These are phyloP conservation scores for Cuculus canorus DNA, from an alignment of 2,797 vertebrate genomes.

Conservation along the genomic window DNA sequence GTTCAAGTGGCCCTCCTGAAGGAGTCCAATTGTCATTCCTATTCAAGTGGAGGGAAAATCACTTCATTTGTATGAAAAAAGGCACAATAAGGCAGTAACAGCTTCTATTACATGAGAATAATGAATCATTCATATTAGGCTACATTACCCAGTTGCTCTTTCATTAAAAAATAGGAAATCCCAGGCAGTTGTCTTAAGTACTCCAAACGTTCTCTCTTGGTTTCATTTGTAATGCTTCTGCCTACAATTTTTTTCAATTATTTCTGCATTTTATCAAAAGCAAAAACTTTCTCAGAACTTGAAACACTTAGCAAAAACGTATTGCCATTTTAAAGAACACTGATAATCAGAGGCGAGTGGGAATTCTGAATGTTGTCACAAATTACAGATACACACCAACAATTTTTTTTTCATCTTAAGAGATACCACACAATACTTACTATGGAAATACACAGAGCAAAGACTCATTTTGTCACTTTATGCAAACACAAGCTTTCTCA, in stretches of 20 bases:
- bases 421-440: background rate
- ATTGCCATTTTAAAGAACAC: background rate
- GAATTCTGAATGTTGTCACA: background rate
- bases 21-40: conserved; percentile 15
- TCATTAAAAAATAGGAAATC: background rate
- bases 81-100: conserved; percentile 17
- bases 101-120: conserved; percentile 18
- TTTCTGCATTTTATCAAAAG: background rate
- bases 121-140: conserved; percentile 4
- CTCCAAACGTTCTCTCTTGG: background rate
- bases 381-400: background rate
- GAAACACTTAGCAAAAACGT: background rate
- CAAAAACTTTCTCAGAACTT: background rate
- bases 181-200: background rate
- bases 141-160: background rate
- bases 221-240: background rate
- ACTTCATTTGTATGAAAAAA: conserved; percentile 57
- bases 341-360: background rate
- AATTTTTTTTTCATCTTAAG: background rate
- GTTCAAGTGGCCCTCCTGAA: background rate
- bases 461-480: background rate
- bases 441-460: background rate
- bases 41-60: background rate
- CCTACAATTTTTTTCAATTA: background rate
- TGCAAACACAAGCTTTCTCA: conserved; percentile 9